Percentiles rank a stretch among this genome's conserved stretches.
Evolutionary conservation across 2,888 invertebrate species (phyloP).

Genomic region (Lithophane leautieri): DNA sequence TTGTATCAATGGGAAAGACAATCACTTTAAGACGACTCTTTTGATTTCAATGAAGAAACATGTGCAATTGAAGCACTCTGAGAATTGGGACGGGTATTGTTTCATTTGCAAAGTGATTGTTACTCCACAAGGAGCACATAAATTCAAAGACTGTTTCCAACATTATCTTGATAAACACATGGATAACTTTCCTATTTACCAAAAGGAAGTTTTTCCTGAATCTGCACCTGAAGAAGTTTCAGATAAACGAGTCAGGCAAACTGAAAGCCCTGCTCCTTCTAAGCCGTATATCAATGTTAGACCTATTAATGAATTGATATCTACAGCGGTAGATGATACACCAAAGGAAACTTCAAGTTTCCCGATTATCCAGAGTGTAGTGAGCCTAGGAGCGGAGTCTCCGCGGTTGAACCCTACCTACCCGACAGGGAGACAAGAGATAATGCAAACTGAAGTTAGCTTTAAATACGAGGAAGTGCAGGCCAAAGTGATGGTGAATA

Average conservation of each 20-base stretch:
- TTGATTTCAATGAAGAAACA: constrained; percentile 87
- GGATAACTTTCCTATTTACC: constrained; percentile 81
- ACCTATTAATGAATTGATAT: constrained; percentile 82
- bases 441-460: constrained; percentile 56
- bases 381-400: constrained; percentile 84
- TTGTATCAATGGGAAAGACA: constrained; percentile 81
- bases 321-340: constrained; percentile 53
- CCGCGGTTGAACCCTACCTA: constrained; percentile 66
- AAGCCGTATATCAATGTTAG: constrained; percentile 81
- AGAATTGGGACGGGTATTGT: constrained; percentile 91
- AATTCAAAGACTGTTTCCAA: constrained; percentile 82
- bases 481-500: constrained; percentile 79
- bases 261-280: constrained; percentile 56
- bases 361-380: constrained; percentile 89
- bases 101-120: constrained; percentile 86
- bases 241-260: constrained; percentile 28
- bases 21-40: constrained; percentile 83
- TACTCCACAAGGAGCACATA: constrained; percentile 80
- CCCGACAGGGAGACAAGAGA: constrained; percentile 54
- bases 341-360: constrained; percentile 63
- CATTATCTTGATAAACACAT: constrained; percentile 86
- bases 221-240: constrained; percentile 37
- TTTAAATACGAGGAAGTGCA: constrained; percentile 82
- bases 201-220: constrained; percentile 63
- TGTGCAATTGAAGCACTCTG: constrained; percentile 81